A percentile compares a stretch with the other conserved stretches of the same genome.
Conservation (phyloP, 2,888 invertebrate species). For the Prosopocoilus inquinatus region DNA sequence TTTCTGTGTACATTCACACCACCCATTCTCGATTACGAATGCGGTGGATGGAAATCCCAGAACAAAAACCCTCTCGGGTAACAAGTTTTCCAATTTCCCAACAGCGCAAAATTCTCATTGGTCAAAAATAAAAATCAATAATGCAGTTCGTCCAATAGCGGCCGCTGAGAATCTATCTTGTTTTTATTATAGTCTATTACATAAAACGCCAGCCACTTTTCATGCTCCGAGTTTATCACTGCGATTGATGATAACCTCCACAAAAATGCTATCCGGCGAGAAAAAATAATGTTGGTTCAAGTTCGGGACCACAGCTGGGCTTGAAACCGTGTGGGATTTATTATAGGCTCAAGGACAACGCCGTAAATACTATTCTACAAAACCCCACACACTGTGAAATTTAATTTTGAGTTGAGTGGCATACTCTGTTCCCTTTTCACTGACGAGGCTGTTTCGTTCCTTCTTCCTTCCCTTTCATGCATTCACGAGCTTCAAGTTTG, state of each 20-base stretch:
- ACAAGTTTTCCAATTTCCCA: conserved; percentile 4
- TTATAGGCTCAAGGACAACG: neutral
- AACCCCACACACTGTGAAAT: neutral
- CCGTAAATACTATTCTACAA: neutral
- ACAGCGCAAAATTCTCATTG: conserved; percentile 11
- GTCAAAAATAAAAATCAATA: conserved; percentile 19
- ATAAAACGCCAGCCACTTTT: neutral
- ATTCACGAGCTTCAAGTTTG: too few relatives aligned
- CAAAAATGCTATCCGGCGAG: neutral
- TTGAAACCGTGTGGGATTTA: neutral
- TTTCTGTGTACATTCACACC: neutral
- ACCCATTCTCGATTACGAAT: neutral
- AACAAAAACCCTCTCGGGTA: neutral
- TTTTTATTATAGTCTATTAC: neutral
- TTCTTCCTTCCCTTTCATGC: too few relatives aligned
- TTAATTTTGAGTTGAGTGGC: neutral
- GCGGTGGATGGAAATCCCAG: conserved; percentile 1
- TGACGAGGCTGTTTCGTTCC: neutral
- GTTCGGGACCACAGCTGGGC: neutral
- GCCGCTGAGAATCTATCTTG: neutral
- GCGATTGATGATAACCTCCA: neutral
- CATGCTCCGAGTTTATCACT: neutral
- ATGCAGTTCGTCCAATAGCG: conserved; percentile 6
- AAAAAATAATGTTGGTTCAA: neutral
- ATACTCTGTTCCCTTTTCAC: neutral